Evolutionary conservation across 2,888 invertebrate genomes (phyloP).

Genomic region (Eristalis pertinax): DNA sequence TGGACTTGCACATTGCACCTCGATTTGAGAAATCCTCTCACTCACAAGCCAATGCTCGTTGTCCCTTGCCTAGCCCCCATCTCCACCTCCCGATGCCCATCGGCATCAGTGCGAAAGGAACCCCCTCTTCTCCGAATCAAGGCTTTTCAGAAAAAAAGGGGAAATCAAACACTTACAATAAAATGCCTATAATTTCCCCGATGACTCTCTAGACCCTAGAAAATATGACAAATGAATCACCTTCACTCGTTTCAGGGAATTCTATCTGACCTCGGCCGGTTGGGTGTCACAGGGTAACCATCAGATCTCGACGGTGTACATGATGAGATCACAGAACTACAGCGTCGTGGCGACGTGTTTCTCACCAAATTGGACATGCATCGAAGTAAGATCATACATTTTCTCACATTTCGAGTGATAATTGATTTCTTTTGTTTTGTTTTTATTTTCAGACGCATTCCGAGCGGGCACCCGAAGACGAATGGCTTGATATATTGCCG

Average conservation of each 20-base stretch:
- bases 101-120: too few relatives aligned
- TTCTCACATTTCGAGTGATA: constrained; percentile 24
- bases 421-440: constrained; percentile 22
- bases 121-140: too few relatives aligned
- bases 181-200: too few relatives aligned
- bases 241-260: constrained; percentile 85
- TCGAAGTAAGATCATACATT: constrained; percentile 85
- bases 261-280: constrained; percentile 94
- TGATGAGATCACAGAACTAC: constrained; percentile 96
- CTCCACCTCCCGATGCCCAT: too few relatives aligned
- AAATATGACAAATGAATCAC: background rate
- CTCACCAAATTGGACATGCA: constrained; percentile 91
- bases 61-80: too few relatives aligned
- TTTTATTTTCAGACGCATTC: constrained; percentile 86
- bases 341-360: constrained; percentile 93
- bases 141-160: too few relatives aligned
- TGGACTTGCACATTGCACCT: too few relatives aligned
- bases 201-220: background rate
- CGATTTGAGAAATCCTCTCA: too few relatives aligned
- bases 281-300: constrained; percentile 91
- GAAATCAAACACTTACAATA: too few relatives aligned
- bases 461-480: constrained; percentile 91
- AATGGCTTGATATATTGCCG: constrained; percentile 93
- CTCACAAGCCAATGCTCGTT: too few relatives aligned
- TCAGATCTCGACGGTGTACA: constrained; percentile 93